These are phyloP conservation scores for Esox niger DNA, from an alignment of 2,113 vertebrate species.

Conservation along the genomic window DNA sequence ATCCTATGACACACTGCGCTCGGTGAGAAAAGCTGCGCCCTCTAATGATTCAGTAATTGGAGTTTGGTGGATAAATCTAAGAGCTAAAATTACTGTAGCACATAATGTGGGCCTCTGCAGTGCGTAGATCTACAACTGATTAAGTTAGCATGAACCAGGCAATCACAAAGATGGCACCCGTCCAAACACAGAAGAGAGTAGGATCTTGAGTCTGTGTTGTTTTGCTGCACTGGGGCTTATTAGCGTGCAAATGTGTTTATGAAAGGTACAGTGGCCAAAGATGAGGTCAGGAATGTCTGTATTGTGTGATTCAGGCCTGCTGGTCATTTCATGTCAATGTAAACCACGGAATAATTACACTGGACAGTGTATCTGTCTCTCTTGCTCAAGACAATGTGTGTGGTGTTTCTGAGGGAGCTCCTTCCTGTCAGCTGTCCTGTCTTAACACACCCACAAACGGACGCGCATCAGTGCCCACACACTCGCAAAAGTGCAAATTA, in stretches of 20 bases:
- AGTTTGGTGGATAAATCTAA: slow-evolving; percentile 99
- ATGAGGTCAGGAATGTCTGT: slow-evolving; percentile 68
- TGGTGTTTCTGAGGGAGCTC: slow-evolving; percentile 68
- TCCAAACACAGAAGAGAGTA: slow-evolving; percentile 89
- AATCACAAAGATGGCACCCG: slow-evolving; percentile 98
- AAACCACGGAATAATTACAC: slow-evolving; percentile 95
- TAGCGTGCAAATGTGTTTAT: slow-evolving; percentile 85
- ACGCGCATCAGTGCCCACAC: not conserved
- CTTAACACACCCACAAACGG: not conserved
- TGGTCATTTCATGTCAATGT: slow-evolving; percentile 95
- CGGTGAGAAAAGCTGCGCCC: slow-evolving; percentile 94
- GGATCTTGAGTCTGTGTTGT: slow-evolving; percentile 81
- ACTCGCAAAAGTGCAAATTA: not conserved
- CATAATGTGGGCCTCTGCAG: slow-evolving; percentile 97
- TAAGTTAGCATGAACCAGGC: slow-evolving; percentile 98
- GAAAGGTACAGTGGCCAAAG: slow-evolving; percentile 57
- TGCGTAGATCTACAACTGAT: slow-evolving; percentile 99
- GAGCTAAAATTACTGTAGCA: slow-evolving; percentile 98
- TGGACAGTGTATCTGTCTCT: slow-evolving; percentile 85
- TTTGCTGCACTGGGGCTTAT: slow-evolving; percentile 83
- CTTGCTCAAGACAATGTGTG: slow-evolving; percentile 76
- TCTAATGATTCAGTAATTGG: slow-evolving; percentile 98
- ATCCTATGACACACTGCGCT: slow-evolving; percentile 90
- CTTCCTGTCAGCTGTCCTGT: slow-evolving; percentile 52
- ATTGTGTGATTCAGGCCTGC: slow-evolving; percentile 65